Evolutionary conservation across 2,113 vertebrate species (phyloP), one percentile per base, ranked within the genome.

Genomic region (Danio rerio): DNA sequence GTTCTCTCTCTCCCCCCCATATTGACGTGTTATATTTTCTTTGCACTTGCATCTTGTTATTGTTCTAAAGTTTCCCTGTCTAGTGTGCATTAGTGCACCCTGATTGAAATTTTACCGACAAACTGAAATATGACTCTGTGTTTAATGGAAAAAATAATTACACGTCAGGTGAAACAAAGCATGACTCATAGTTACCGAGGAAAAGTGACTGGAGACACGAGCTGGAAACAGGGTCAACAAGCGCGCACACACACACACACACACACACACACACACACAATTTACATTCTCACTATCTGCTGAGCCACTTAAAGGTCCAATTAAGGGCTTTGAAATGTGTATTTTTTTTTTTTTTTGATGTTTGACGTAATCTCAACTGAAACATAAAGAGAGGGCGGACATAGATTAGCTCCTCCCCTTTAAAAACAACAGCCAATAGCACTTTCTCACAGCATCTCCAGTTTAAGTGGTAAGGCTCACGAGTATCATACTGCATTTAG

Each of bases 141-240:
- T 94, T 95, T 95, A 95, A 95, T 94, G 93, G 93, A 85, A 93
- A 94, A 95, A 94, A 95, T 95, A 95, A 95, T 95, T 95, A 93
- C 93, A 93, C 92, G 92, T 94, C 94, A 95, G 91, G 89, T 88
- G 92, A 94, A 94, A 93, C 94, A 93, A 94, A 94, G 92, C 94
- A 93, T 91, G 90, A 90, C 89, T 92, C 89, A 90, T 89, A 90
- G 93, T 93, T 94, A 94, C 91, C 91, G 91, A 91, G 81, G 88
- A 31, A 88, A 91, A 93, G 90, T 92, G 93, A 94, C 91, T 92
- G 89, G 89, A 90, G 92, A 94, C 93, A 94, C 92, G 87, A 93
- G 94, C 91, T 91, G 88, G 90, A 91, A 89, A 86, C 90, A 91
- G 89, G 94, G 93, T 93, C 93, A 86, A 81, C 84, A 52, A 15